phyloP scores from a whole-genome alignment of 2,113 vertebrate genomes.

The Cryptomyrus ogoouensis region DNA sequence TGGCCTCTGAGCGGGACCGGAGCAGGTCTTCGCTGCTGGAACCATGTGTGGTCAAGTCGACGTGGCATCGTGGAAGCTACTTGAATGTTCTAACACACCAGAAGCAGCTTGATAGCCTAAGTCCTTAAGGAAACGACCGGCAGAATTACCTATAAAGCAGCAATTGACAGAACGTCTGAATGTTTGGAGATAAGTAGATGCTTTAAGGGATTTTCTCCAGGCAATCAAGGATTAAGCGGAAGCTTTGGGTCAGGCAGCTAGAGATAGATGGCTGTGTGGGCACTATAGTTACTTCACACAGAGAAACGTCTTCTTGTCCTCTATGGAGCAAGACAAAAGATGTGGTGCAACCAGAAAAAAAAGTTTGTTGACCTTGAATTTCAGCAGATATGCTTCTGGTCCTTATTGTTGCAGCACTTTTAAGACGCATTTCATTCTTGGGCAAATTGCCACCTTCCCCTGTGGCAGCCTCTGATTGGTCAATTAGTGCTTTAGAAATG shows the following conservation, averaged over 20 bases:
- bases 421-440: not conserved
- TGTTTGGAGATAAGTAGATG: slow-evolving; percentile 17
- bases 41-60: too few species aligned
- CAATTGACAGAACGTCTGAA: slow-evolving; percentile 2
- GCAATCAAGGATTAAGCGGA: slow-evolving; percentile 19
- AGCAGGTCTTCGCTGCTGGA: not conserved
- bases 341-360: not conserved
- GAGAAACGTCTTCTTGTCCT: not conserved
- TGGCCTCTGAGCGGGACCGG: not conserved
- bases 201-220: slow-evolving; percentile 19
- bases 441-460: slow-evolving; percentile 5
- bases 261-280: not conserved
- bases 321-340: not conserved
- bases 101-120: not conserved
- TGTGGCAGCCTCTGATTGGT: not conserved
- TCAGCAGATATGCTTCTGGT: not conserved
- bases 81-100: not conserved
- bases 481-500: slow-evolving; percentile 17
- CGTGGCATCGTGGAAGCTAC: not conserved
- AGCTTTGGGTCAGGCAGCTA: not conserved
- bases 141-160: slow-evolving; percentile 14
- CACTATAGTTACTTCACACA: not conserved
- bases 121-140: not conserved
- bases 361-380: not conserved
- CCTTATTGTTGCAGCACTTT: not conserved